Evolutionary conservation across 2,888 invertebrate species (phyloP), one percentile per base, ranked within the genome.

Genomic region (Euplexia lucipara): DNA sequence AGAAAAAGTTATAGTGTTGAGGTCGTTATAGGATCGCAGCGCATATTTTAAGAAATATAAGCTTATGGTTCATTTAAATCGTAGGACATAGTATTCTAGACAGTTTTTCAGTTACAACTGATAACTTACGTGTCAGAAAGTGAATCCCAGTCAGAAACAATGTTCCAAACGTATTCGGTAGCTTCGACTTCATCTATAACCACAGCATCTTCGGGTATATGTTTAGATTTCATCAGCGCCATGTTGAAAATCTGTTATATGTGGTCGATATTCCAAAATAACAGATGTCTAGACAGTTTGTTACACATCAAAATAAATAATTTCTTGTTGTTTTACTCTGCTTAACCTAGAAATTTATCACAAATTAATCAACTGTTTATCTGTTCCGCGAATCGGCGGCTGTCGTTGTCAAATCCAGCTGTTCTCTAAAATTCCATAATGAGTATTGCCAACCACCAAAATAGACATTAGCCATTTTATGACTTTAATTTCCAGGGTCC

Each of bases 151-250:
- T 95, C 89, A 5, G 83, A 79, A 22, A 97, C 93, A 18, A 96
- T 81, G 54, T 96, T 94, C 95, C 96, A 95, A 79, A 96, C 96
- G 85, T 97, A 96, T 2, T 84, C 66, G 0, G 96, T 70, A 1
- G 97, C 97, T 82, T 97, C 96, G 0, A 91, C 64, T 88, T 96
- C 95, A 5, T 90, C 87, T 53, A 97, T 81, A 35, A 90, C 41
- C 0, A 97, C 94, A 0, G 97, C 97, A 92, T 96, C 97, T 74
- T 91, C 74, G 0, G 97, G 97, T 37, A 97, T 81, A 6, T 95
- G 91, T 51, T 83, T 92, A n/a, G 90, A 89, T 78, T 91, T 95
- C 75, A 93, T 90, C 67, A 97, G 88, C 54, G 97, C 96, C 97
- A 97, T 97, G 20, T 37, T 52, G 22, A 47, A 61, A 22, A 10